phyloP scores from a whole-genome alignment of 2,888 invertebrate genomes.

The Drosophila formosana region DNA sequence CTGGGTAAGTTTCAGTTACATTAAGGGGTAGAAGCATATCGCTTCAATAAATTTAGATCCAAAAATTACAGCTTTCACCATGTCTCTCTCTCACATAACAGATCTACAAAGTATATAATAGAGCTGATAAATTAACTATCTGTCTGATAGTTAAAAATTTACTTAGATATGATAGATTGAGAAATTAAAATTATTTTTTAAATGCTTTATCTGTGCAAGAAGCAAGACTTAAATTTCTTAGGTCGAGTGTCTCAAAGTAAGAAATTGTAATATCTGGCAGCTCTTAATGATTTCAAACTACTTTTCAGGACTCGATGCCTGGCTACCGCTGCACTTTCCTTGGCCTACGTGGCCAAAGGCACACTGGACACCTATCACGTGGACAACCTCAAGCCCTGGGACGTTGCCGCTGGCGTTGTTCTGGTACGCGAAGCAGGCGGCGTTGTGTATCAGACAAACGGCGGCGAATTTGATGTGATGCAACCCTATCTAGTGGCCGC shows the following conservation, averaged over 20 bases:
- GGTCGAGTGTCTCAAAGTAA: too few species aligned
- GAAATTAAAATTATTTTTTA: too few species aligned
- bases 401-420: slow-evolving; percentile 90
- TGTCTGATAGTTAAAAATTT: too few species aligned
- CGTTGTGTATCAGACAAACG: slow-evolving; percentile 87
- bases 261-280: not conserved
- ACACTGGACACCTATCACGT: slow-evolving; percentile 89
- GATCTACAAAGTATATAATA: too few species aligned
- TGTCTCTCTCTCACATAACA: too few species aligned
- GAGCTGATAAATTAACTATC: too few species aligned
- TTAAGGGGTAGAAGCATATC: not conserved
- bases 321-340: slow-evolving; percentile 90
- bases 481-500: slow-evolving; percentile 86
- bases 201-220: too few species aligned
- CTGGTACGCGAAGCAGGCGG: slow-evolving; percentile 92
- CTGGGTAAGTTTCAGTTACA: slow-evolving; percentile 67
- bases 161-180: too few species aligned
- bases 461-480: slow-evolving; percentile 86
- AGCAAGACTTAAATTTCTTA: not conserved
- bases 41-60: too few species aligned
- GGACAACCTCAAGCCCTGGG: slow-evolving; percentile 91
- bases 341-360: slow-evolving; percentile 90
- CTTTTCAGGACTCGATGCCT: slow-evolving; percentile 86
- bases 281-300: not conserved
- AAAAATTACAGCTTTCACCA: too few species aligned